Conservation (phyloP, 2,888 invertebrate genomes). For the Perithous albicinctus region DNA sequence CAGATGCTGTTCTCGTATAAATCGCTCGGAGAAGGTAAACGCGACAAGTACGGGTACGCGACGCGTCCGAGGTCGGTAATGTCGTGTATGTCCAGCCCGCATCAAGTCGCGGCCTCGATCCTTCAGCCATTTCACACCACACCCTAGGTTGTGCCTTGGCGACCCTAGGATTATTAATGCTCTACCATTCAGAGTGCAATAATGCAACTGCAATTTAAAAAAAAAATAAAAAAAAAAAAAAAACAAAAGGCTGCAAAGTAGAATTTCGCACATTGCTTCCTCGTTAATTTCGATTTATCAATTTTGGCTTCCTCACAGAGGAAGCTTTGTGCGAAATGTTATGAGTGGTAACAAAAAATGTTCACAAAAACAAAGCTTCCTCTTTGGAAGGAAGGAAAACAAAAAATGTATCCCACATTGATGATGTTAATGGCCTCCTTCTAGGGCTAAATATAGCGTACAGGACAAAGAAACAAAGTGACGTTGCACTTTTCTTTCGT, state of each 20-base stretch:
- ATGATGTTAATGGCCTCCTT: not conserved
- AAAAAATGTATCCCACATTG: not conserved
- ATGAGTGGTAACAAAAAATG: no score
- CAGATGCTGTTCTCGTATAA: not conserved
- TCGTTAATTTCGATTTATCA: no score
- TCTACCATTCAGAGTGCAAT: conserved; percentile 70
- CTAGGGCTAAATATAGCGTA: not conserved
- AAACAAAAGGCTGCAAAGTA: no score
- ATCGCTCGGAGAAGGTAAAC: conserved; percentile 18
- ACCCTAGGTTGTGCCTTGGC: conserved; percentile 63
- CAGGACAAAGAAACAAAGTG: not conserved
- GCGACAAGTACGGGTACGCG: conserved; percentile 38
- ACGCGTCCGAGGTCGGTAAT: conserved; percentile 78
- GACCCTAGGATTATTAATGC: conserved; percentile 43
- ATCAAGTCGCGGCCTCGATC: conserved; percentile 76
- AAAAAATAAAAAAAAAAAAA: no score
- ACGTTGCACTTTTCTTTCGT: not conserved
- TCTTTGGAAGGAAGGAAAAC: no score
- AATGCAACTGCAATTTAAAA: conserved; percentile 10
- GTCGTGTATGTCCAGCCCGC: conserved; percentile 72
- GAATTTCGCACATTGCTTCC: no score
- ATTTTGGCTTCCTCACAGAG: no score
- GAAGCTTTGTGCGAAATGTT: no score
- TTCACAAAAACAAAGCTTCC: no score
- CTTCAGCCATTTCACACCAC: conserved; percentile 67